A percentile compares a stretch with the other conserved stretches of the same genome.
These are phyloP conservation scores for Gnathonemus echidnorhynchus DNA, from an alignment of 2,113 vertebrate genomes.

Conservation along the genomic window DNA sequence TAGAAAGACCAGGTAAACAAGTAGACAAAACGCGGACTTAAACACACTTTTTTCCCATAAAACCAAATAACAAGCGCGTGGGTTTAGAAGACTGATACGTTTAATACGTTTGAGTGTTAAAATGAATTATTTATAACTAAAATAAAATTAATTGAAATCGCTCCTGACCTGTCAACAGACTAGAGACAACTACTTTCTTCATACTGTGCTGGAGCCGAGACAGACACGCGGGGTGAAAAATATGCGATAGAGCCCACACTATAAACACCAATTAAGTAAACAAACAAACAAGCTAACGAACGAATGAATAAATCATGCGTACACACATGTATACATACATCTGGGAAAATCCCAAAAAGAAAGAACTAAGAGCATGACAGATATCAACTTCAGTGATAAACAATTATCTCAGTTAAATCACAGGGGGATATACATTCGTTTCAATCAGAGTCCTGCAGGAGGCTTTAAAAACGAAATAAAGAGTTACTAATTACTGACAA, in stretches of 20 bases:
- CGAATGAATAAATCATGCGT: not conserved
- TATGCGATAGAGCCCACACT: not conserved
- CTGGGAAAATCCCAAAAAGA: not conserved
- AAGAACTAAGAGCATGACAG: not conserved
- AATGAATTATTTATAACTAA: not conserved
- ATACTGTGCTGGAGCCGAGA: not conserved
- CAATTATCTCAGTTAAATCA: not conserved
- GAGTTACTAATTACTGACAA: not conserved
- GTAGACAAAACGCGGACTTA: not conserved
- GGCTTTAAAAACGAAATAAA: not conserved
- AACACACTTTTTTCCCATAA: not conserved
- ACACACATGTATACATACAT: not conserved
- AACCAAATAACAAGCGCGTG: not conserved
- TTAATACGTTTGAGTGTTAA: not conserved
- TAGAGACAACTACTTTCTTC: not conserved
- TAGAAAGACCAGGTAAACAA: not conserved
- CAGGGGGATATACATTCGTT: not conserved
- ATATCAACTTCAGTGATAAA: not conserved
- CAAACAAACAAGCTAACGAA: not conserved
- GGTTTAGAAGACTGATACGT: not conserved
- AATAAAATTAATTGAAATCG: not conserved
- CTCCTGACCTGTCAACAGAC: not conserved
- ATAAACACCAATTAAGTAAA: not conserved
- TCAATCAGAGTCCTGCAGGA: not conserved
- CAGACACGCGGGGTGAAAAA: not conserved